Percentiles rank a stretch among this genome's conserved stretches.
These are phyloP conservation scores for Pagetopsis macropterus DNA, from an alignment of 2,797 vertebrate genomes.

Conservation along the genomic window DNA sequence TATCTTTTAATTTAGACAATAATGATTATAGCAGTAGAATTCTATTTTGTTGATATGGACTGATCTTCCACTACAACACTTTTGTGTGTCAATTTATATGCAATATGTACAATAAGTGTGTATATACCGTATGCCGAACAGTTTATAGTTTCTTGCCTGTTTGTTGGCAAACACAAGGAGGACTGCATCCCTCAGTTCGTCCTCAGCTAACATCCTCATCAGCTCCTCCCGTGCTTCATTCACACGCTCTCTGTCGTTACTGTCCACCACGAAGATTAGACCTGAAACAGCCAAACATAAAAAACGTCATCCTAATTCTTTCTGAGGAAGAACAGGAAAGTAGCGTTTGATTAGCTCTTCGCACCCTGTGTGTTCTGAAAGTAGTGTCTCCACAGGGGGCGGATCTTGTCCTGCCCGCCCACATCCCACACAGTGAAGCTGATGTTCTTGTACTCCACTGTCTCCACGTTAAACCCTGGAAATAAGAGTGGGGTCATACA, in stretches of 20 bases:
- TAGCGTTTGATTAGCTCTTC: conserved; percentile 38
- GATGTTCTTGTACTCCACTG: conserved; percentile 87
- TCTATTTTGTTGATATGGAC: not conserved
- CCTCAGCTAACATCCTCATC: conserved; percentile 98
- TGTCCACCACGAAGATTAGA: conserved; percentile 98
- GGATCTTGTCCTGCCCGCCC: conserved; percentile 86
- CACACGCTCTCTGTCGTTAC: conserved; percentile 96
- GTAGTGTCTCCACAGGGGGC: conserved; percentile 87
- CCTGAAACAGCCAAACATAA: conserved; percentile 71
- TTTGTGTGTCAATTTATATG: not conserved
- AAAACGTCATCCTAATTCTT: not conserved
- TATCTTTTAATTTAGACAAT: not conserved
- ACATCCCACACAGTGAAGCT: conserved; percentile 90
- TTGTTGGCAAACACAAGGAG: conserved; percentile 98
- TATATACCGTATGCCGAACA: conserved; percentile 19
- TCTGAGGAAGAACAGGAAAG: not conserved
- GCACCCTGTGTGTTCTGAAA: conserved; percentile 85
- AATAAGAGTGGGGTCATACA: conserved; percentile 24
- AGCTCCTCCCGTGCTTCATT: conserved; percentile 97
- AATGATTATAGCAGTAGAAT: not conserved
- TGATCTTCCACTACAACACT: not conserved
- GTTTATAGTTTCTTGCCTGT: conserved; percentile 82
- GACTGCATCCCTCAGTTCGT: conserved; percentile 94
- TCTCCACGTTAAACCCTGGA: conserved; percentile 86
- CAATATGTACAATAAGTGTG: not conserved